Base-by-base conservation (phyloP, 2,113 vertebrate genomes). In the Miniopterus natalensis region DNA sequence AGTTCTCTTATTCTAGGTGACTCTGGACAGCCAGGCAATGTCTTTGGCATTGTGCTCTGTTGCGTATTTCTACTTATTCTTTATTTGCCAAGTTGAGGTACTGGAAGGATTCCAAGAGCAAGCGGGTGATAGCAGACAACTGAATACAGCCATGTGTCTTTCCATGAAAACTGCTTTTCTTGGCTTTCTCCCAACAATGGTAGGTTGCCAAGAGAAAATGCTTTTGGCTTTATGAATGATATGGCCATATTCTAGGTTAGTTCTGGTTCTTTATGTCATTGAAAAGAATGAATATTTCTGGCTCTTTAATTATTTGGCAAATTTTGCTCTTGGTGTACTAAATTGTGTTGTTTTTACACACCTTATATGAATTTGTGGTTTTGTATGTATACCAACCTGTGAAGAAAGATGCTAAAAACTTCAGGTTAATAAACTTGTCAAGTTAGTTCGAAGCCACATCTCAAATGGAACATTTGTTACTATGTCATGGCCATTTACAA, bases 161-260 rank as follows among this genome's bases (percentile, higher is more conserved):
- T 88, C 88, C 90, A 66, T 85, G 70, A 86, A 97, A 84, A 94
- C 96, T 95, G 92, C 86, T 97, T 97, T 93, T 84, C 81, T 95
- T 97, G 96, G 94, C 94, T 81, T 85, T 75, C 49, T 83, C 94
- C 96, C 94, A 96, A 5, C 40, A 36, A 1, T 86, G 59, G 49
- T 94, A 70, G 66, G 49, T 75, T 94, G 97, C 94, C 96, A 95
- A 57, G 79, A 77, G 94, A 96, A 92, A 93, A 90, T 92, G 63
- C 85, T 95, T 94, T 91, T 77, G 94, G 80, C 92, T 91, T 97
- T 93, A 74, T 88, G 96, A 59, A 78, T 78, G 93, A 92, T 93
- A 71, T 91, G 79, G 51, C 85, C 74, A 63, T 78, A 45, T 49
- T 86, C 83, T 88, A 51, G 40, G 68, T 81, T 94, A 75, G 61